phyloP scores from a whole-genome alignment of 2,113 vertebrate genomes.

The Leucoraja erinaceus region DNA sequence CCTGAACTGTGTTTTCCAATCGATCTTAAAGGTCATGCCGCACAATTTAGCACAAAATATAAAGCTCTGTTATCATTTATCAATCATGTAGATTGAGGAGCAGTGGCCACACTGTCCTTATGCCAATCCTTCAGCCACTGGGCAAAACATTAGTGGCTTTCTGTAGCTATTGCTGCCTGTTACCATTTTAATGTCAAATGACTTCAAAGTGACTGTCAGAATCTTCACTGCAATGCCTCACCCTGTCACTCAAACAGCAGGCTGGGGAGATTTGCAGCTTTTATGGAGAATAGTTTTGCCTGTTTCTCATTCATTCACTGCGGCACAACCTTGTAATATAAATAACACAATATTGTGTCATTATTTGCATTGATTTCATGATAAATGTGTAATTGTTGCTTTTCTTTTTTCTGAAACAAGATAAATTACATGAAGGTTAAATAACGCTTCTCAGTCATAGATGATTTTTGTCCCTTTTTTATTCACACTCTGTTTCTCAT shows the following conservation, averaged over 20 bases:
- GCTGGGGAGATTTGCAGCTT: neutral
- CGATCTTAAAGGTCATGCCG: no score
- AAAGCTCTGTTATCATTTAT: neutral
- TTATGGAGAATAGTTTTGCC: neutral
- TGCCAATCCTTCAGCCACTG: neutral
- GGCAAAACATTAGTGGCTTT: neutral
- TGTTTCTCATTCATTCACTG: neutral
- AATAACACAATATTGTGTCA: neutral
- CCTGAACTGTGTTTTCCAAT: neutral
- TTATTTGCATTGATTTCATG: neutral
- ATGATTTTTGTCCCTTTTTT: neutral
- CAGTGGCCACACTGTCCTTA: neutral
- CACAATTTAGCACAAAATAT: neutral
- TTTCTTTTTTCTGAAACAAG: neutral
- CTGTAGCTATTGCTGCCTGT: neutral
- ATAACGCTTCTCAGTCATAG: neutral
- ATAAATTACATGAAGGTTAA: neutral
- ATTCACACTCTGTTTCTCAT: neutral
- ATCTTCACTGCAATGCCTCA: neutral
- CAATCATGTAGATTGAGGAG: neutral
- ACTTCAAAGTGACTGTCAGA: neutral
- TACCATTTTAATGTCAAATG: neutral
- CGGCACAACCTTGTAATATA: neutral
- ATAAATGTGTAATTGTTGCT: neutral
- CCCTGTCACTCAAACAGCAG: neutral